Conservation (phyloP, 1,140 invertebrate species). For the Drosophila micromelanica region DNA sequence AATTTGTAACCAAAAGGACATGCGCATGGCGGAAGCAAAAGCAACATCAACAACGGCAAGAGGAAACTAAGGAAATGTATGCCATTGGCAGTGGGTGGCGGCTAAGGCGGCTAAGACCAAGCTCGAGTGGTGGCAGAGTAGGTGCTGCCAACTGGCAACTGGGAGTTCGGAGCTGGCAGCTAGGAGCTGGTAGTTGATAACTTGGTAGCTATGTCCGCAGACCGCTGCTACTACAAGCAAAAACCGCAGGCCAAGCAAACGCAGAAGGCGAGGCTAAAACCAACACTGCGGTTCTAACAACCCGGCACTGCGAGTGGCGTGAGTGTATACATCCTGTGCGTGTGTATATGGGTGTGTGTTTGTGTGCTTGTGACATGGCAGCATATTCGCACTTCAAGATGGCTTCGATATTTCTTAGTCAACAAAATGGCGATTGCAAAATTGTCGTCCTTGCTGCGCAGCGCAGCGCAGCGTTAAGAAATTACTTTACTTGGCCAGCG, state of each 20-base stretch:
- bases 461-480: conserved; percentile 56
- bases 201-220: conserved; percentile 54
- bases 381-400: conserved; percentile 80
- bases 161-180: background rate
- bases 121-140: background rate
- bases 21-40: conserved; percentile 56
- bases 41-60: conserved; percentile 19
- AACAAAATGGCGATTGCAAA: conserved; percentile 82
- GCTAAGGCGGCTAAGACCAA: background rate
- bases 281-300: conserved; percentile 40
- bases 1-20: conserved; percentile 83
- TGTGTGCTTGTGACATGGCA: conserved; percentile 58
- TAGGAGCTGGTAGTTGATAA: conserved; percentile 29
- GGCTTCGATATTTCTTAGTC: conserved; percentile 83
- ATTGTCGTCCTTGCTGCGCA: conserved; percentile 62
- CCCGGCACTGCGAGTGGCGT: conserved; percentile 13
- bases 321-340: conserved; percentile 50
- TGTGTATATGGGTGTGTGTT: conserved; percentile 25
- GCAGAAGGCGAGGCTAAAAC: conserved; percentile 47
- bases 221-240: conserved; percentile 66
- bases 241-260: conserved; percentile 65
- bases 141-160: too few species aligned
- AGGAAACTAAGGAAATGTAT: conserved; percentile 78
- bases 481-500: conserved; percentile 58
- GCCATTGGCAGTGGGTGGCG: conserved; percentile 65